Base-by-base conservation (phyloP, 23 tunicate genomes). In the Ascidia mentula region DNA sequence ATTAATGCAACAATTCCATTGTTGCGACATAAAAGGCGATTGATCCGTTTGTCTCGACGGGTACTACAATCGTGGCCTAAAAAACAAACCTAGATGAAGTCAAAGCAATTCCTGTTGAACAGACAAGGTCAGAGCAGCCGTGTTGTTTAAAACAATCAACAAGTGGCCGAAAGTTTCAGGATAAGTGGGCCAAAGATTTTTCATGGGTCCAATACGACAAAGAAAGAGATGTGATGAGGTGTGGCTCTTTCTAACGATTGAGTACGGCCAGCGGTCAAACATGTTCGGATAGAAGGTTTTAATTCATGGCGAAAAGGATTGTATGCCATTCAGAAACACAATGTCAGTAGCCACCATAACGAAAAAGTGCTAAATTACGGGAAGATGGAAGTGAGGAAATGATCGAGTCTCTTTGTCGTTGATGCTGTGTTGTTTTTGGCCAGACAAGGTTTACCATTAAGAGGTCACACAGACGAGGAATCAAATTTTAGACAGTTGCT, bases 161-260 rank as follows among this genome's bases (percentile, higher is more conserved):
- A 13, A 12, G 72, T 26, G 72, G 72, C 72, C 72, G 72, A 9
- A 69, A 26, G 33, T 69, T 69, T 69, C 72, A 69, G 33, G 33
- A 26, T 7, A 69, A 31, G 33, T 69, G 72, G 72, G 33, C 32
- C 15, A 31, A 69, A 69, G 33, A 69, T 7, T 69, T 69, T 18
- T 45, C 60, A 15, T 45, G 60, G 60, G 17, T 45, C 18, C 18
- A 45, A 45, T 45, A 45, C 60, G 18, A 45, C 60, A 18, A 45
- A 15, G 60, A 45, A 45, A 15, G 18, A 17, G 60, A 45, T 45
- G 17, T 45, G 60, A 18, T 18, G 18, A 17, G 18, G 18, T 45
- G 60, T n/a, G n/a, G n/a, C n/a, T n/a, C n/a, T n/a, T n/a, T n/a
- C n/a, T n/a, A 69, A 31, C 20, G 15, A 69, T 69, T 9, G 72